Percentiles rank a stretch among this genome's conserved stretches.
phyloP scores from a whole-genome alignment of 1,140 invertebrate species.

The Conus ventricosus region DNA sequence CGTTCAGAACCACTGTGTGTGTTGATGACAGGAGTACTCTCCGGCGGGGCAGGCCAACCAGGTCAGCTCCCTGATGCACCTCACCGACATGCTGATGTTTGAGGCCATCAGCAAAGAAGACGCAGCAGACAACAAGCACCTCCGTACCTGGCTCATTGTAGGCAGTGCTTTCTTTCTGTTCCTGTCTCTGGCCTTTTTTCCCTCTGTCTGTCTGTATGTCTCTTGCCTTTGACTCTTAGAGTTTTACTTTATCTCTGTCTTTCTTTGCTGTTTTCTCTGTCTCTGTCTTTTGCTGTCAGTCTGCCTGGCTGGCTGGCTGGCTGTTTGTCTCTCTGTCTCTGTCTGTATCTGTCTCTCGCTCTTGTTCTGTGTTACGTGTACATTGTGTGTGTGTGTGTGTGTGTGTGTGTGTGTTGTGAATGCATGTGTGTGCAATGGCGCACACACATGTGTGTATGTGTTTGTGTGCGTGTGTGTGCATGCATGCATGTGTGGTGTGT shows the following conservation, averaged over 20 bases:
- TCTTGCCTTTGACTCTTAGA: too few relatives aligned
- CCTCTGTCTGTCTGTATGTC: too few relatives aligned
- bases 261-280: too few relatives aligned
- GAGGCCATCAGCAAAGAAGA: slow-evolving; percentile 65
- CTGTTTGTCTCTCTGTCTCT: neutral
- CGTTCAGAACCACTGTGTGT: neutral
- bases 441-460: too few relatives aligned
- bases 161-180: slow-evolving; percentile 39
- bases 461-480: too few relatives aligned
- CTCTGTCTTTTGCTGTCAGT: neutral
- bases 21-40: slow-evolving; percentile 71
- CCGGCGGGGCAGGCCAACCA: slow-evolving; percentile 67
- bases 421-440: too few relatives aligned
- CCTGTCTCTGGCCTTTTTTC: neutral
- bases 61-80: slow-evolving; percentile 70
- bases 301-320: neutral
- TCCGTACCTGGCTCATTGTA: slow-evolving; percentile 69
- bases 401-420: too few relatives aligned
- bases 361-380: too few relatives aligned
- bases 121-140: slow-evolving; percentile 69
- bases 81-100: slow-evolving; percentile 73
- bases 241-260: too few relatives aligned
- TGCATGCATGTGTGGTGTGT: neutral
- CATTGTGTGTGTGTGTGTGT: too few relatives aligned
- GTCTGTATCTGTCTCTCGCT: neutral